Evolutionary conservation across 2,797 vertebrate species (phyloP), one percentile per base, ranked within the genome.

Genomic region (Argya squamiceps): DNA sequence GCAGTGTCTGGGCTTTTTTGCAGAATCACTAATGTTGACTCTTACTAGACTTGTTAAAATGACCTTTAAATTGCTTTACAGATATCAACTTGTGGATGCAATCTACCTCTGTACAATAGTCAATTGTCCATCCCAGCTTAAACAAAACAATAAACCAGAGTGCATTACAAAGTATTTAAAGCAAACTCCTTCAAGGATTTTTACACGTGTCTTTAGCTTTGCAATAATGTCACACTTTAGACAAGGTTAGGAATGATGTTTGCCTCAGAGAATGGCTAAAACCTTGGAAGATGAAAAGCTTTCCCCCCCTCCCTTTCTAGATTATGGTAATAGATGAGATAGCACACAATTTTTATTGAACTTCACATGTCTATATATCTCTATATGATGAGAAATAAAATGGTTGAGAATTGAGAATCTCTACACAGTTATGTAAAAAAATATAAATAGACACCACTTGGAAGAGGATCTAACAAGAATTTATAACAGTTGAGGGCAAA

Each of bases 51-150:
- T 75, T 96, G 96, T 93, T 93, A 53, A 96, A 95, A 79, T 65
- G 63, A 86, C 94, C 77, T 85, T 93, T 95, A 96, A 97, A 93
- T 96, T 90, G 86, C 49, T 60, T 87, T 84, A 84, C 62, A 69
- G 80, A 88, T 78, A 87, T 24, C 4, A 37, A 95, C 89, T 82
- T 32, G 73, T 73, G 88, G 88, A 65, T 93, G 75, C 47, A 73
- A 82, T 80, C 49, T 88, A 41, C 12, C 60, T 97, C 89, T 88
- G 53, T 49, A 93, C 93, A 95, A 90, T 92, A 94, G 76, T 49
- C 89, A 84, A 43, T 87, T 92, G 69, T 93, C 70, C 55, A 69
- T 46, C 88, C 34, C n/a, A 79, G 69, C 59, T 83, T 88, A 91
- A 94, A 92, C 78, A 87, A 93, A 95, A 36, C 39, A 73, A 67